Evolutionary conservation across 2,888 invertebrate genomes (phyloP), one percentile per base, ranked within the genome.

Genomic region (Lordiphosa andalusiaca): DNA sequence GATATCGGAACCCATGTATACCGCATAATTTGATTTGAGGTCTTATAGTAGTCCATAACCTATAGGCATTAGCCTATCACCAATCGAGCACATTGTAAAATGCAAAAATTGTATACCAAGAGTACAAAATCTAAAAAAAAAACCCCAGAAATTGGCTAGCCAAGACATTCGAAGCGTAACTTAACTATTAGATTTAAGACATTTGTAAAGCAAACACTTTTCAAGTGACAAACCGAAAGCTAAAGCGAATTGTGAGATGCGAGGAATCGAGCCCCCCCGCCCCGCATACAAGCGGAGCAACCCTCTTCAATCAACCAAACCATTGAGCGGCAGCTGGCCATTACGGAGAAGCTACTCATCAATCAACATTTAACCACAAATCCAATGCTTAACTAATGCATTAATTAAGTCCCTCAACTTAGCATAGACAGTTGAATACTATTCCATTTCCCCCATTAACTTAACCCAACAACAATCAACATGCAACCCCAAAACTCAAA

Each of bases 81-180:
- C 6, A 25, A 25, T 25, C 65, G 86, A 87, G 85, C 87, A 88
- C 88, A 67, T 83, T 88, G 87, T 88, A 88, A 88, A 87, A 88
- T 88, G 88, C 76, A 86, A 84, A 67, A 71, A 56, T 68, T 84
- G 80, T 78, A 84, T 84, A 76, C 87, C 87, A 78, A 81, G 67
- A 88, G 88, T 88, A 88, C 88, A 88, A 88, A 87, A 65, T 73
- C 62, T 72, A 52, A 53, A 55, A 52, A 53, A 55, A 39, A 49
- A 19, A 39, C 40, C 36, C 21, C 6, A 36, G 49, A 13, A 48
- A 65, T 65, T 65, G 50, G 56, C 66, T 61, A 59, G 58, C 47
- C 71, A 52, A 62, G 40, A 41, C 42, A 52, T 52, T 60, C 52
- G 37, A 35, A 42, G 3, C 50, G 35, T n/a, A 39, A 44, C 30